Base-by-base conservation (phyloP, 2,113 vertebrate genomes). In the Crotophaga sulcirostris region DNA sequence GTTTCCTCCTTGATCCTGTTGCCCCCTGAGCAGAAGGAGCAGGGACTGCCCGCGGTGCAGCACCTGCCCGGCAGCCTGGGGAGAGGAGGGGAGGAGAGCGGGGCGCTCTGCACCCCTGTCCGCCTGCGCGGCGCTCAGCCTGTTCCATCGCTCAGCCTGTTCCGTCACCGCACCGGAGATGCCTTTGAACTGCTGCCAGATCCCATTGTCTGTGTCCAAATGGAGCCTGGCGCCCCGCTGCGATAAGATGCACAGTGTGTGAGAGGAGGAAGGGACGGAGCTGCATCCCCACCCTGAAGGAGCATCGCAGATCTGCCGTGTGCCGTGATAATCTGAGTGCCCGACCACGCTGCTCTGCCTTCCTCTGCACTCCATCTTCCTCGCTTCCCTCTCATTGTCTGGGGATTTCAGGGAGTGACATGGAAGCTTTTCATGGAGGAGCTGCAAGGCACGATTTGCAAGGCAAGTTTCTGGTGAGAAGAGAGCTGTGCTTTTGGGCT, bases 181-280 rank as follows among this genome's bases (percentile, higher is more conserved):
- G 94, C 91, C 93, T 95, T 93, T 95, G 96, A 96, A 83, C 77
- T 66, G 72, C 95, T 87, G 90, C 91, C 91, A 92, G 84, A 66
- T 75, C 74, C 76, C 66, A 60, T 92, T 93, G 90, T 95, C 86
- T 89, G 91, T 3, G 15, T 77, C 79, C 62, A 75, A 81, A 69
- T n/a, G 88, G 88, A 93, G 93, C 64, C 96, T 82, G 64, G 1
- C 38, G 13, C 88, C 74, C 90, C 49, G 28, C 74, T 4, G 13
- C 23, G 92, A 93, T 68, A 13, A 88, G 49, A 91, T 59, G 70
- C 73, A 16, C 66, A 4, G 67, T 34, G 64, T 75, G 60, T 68
- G 20, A 88, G 72, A 63, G 55, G 72, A 83, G 64, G 66, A 79
- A 68, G 72, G 79, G 86, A 55, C 47, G 78, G 89, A 90, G 83